Evolutionary conservation across 1,140 invertebrate genomes (phyloP), one percentile per base, ranked within the genome.

Genomic region (Andricus grossulariae): DNA sequence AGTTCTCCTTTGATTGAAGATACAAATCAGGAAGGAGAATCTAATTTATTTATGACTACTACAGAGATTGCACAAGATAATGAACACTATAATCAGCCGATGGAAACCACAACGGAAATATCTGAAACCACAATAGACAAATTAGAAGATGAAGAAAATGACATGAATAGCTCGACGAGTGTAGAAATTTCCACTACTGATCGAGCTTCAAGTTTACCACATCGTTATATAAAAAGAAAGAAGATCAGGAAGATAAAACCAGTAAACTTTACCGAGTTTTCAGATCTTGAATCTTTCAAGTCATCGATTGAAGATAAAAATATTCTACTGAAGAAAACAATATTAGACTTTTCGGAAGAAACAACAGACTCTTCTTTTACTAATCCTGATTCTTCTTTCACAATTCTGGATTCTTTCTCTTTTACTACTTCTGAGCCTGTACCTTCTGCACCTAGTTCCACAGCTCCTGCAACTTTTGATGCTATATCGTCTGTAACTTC

Each of bases 41-140:
- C 21, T 2, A 16, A 66, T 66, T 39, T 60, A 3, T 66, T n/a
- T 16, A 3, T 39, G 3, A 66, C 5, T 4, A 72, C 13, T 51
- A 21, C 13, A 19, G 39, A 72, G 51, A 71, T 54, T 75, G 25
- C 50, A 72, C 25, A 25, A 5, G 12, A 73, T 45, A 45, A 66
- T 60, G 21, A 80, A 49, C 15, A 71, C 18, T 15, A 45, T 45
- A 11, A 45, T 45, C 39, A 45, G 39, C 39, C 19, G 72, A 21
- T 2, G 2, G 21, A 19, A 72, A 51, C 51, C 19, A 52, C 75
- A 13, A 50, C 21, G 16, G 39, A 72, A 72, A 32, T 32, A 45
- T 74, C 19, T 5, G 50, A 76, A 19, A 25, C 50, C 21, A 60
- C 57, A 52, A 52, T 57, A 21, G 72, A 75, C 16, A 77, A 52